These are phyloP conservation scores for Danio jaintianensis DNA, from an alignment of 2,797 vertebrate genomes.

Conservation along the genomic window DNA sequence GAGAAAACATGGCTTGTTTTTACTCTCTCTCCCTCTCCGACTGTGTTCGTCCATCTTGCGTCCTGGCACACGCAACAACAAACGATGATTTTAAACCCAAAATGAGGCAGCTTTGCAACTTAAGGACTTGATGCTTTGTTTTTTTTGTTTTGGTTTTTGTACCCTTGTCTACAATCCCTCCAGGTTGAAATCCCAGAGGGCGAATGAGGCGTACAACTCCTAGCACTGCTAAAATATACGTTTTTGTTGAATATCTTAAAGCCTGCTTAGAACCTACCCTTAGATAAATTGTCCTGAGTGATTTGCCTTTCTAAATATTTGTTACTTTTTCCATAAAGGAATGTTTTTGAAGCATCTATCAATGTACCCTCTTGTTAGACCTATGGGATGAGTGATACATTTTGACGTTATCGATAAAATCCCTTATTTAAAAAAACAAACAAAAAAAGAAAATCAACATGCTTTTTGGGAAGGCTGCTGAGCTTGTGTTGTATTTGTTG, in stretches of 20 bases:
- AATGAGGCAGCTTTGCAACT: conserved; percentile 82
- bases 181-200: conserved; percentile 50
- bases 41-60: conserved; percentile 46
- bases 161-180: conserved; percentile 64
- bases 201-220: conserved; percentile 70
- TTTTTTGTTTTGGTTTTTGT: conserved; percentile 60
- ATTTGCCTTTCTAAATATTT: conserved; percentile 77
- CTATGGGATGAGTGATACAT: conserved; percentile 8
- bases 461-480: conserved; percentile 63
- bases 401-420: conserved; percentile 32
- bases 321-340: conserved; percentile 75
- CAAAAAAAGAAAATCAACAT: conserved; percentile 47
- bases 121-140: conserved; percentile 73
- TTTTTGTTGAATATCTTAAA: conserved; percentile 70
- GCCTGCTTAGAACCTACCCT: conserved; percentile 72
- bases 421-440: conserved; percentile 70
- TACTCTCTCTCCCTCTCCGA: conserved; percentile 31
- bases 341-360: conserved; percentile 71
- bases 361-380: conserved; percentile 66
- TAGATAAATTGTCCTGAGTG: conserved; percentile 70
- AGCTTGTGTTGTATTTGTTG: conserved; percentile 79
- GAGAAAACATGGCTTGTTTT: conserved; percentile 64
- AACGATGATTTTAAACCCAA: conserved; percentile 72
- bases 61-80: conserved; percentile 60
- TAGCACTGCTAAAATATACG: conserved; percentile 77